phyloP scores from a whole-genome alignment of 2,888 invertebrate species.

The Selenia dentaria region DNA sequence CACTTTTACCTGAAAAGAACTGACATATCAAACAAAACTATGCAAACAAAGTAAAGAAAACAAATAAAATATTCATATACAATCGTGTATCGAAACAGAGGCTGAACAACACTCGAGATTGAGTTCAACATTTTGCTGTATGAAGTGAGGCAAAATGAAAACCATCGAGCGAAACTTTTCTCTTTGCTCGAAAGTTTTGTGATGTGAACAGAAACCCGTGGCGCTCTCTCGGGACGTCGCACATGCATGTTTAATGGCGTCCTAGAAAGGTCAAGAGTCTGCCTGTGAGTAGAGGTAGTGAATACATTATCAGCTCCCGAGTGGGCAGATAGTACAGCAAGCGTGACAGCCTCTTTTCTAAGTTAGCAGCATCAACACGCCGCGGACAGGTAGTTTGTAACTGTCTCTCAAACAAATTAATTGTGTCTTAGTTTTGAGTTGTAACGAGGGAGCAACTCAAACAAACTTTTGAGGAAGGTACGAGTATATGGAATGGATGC shows the following conservation, averaged over 20 bases:
- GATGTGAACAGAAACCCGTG: constrained; percentile 69
- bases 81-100: constrained; percentile 43
- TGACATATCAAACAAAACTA: too few relatives aligned
- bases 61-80: constrained; percentile 39
- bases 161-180: constrained; percentile 71
- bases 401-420: constrained; percentile 81
- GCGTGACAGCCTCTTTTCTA: constrained; percentile 70
- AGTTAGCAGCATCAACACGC: constrained; percentile 62
- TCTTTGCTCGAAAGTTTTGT: constrained; percentile 74
- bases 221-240: constrained; percentile 66
- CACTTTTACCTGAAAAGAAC: too few relatives aligned
- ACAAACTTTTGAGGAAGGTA: constrained; percentile 72
- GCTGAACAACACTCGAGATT: constrained; percentile 49
- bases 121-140: constrained; percentile 53
- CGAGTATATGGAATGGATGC: constrained; percentile 53
- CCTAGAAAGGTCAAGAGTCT: constrained; percentile 80
- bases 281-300: constrained; percentile 68
- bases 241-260: constrained; percentile 81
- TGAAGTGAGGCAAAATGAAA: constrained; percentile 67
- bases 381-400: constrained; percentile 78
- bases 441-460: constrained; percentile 69
- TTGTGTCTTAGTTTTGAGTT: constrained; percentile 75
- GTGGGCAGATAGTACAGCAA: constrained; percentile 51
- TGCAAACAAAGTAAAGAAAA: constrained; percentile 21
- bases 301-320: constrained; percentile 76